Conservation (phyloP, 1,140 invertebrate genomes). For the Onthophagus taurus region DNA sequence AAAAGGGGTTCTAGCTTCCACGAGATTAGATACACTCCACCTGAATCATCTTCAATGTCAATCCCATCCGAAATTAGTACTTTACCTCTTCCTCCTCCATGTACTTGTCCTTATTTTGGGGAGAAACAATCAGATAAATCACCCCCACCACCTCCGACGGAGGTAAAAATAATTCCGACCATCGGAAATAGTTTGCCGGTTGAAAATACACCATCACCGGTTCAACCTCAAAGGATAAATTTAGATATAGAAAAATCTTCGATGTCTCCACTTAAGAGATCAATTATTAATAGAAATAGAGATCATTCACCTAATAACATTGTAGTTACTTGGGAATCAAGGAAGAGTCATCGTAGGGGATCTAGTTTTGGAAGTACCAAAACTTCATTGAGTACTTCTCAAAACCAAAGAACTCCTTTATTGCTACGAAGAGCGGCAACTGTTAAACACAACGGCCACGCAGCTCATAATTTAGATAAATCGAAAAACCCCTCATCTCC, state of each 20-base stretch:
- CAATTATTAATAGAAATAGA: constrained; percentile 16
- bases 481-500: constrained; percentile 38
- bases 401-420: constrained; percentile 23
- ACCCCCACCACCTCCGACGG: constrained; percentile 35
- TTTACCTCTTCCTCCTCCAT: constrained; percentile 55
- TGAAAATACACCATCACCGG: constrained; percentile 29
- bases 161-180: constrained; percentile 47
- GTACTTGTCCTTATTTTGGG: constrained; percentile 69
- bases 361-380: constrained; percentile 51
- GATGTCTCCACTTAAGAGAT: constrained; percentile 23
- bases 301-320: constrained; percentile 30
- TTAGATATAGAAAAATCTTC: too few relatives aligned
- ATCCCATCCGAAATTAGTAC: constrained; percentile 21
- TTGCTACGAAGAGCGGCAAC: constrained; percentile 32
- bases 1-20: constrained; percentile 45
- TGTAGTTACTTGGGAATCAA: constrained; percentile 54
- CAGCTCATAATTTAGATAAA: constrained; percentile 24
- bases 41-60: constrained; percentile 6
- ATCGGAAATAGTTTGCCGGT: constrained; percentile 26
- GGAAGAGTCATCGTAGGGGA: constrained; percentile 39
- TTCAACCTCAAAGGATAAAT: too few relatives aligned
- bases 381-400: constrained; percentile 36
- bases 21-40: constrained; percentile 21
- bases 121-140: constrained; percentile 44
- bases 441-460: constrained; percentile 31